A percentile compares a stretch with the other conserved stretches of the same genome.
phyloP scores from a whole-genome alignment of 1,140 invertebrate species.

The Bombus balteatus region DNA sequence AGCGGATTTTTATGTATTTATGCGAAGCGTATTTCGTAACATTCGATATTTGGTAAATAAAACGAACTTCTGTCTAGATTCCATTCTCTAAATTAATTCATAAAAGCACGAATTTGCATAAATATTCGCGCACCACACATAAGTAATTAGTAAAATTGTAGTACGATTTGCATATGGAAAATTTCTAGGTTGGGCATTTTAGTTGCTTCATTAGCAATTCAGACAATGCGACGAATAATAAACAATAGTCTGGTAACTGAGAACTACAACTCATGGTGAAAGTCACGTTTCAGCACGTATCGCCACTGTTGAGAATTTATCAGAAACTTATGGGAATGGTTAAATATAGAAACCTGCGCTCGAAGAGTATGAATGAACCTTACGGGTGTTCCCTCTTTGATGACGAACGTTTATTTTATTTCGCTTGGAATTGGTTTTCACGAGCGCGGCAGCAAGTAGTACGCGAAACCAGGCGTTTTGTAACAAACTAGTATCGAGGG shows the following conservation, averaged over 20 bases:
- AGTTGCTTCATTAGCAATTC: constrained; percentile 3
- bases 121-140: too few relatives aligned
- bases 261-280: background rate
- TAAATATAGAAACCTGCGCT: constrained; percentile 10
- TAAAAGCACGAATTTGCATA: too few relatives aligned
- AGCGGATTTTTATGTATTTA: too few relatives aligned
- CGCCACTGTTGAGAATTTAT: background rate
- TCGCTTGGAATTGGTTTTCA: background rate
- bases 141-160: background rate
- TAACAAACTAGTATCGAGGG: background rate
- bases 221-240: background rate
- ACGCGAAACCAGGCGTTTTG: background rate
- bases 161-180: background rate
- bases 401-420: background rate
- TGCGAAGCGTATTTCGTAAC: too few relatives aligned
- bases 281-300: constrained; percentile 13
- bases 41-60: too few relatives aligned
- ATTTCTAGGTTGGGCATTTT: background rate
- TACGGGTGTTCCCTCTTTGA: background rate
- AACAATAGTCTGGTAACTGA: background rate
- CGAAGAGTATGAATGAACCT: background rate
- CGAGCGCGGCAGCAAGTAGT: background rate
- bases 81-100: too few relatives aligned
- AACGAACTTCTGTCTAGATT: too few relatives aligned
- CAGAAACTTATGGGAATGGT: constrained; percentile 21